phyloP scores from a whole-genome alignment of 2,888 invertebrate species.

The Meghimatium bilineatum region DNA sequence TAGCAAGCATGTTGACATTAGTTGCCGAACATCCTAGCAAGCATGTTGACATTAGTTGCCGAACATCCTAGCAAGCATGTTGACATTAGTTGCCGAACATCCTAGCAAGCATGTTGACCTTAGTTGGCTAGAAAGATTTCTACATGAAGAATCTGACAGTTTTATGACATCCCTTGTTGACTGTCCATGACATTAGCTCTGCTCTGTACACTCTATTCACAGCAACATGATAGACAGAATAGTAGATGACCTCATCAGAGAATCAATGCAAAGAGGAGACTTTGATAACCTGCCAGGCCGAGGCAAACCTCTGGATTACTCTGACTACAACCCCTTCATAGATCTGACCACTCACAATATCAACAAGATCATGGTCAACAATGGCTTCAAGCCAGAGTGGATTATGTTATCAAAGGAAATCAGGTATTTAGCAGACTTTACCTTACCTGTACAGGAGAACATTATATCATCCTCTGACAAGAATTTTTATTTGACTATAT shows the following conservation, averaged over 20 bases:
- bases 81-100: too few species aligned
- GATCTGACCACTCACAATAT: slow-evolving; percentile 92
- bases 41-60: too few species aligned
- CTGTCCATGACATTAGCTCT: not conserved
- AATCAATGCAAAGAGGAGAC: slow-evolving; percentile 92
- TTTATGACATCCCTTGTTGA: not conserved
- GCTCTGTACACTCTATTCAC: slow-evolving; percentile 27
- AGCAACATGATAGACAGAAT: slow-evolving; percentile 87
- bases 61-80: too few species aligned
- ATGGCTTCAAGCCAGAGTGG: slow-evolving; percentile 94
- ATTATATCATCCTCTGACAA: too few species aligned
- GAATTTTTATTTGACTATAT: too few species aligned
- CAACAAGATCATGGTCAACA: slow-evolving; percentile 90
- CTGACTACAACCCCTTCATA: slow-evolving; percentile 88
- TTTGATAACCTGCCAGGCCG: slow-evolving; percentile 89
- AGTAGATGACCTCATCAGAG: slow-evolving; percentile 93
- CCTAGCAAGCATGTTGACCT: too few species aligned
- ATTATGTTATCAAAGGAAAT: slow-evolving; percentile 91
- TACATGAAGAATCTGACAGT: too few species aligned
- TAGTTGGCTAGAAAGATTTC: too few species aligned
- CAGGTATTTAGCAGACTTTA: slow-evolving; percentile 78
- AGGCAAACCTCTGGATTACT: slow-evolving; percentile 87
- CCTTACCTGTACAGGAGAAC: too few species aligned
- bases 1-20: too few species aligned
- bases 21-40: too few species aligned